These are phyloP conservation scores for Athripsodes cinereus DNA, from an alignment of 2,888 invertebrate genomes.

Conservation along the genomic window DNA sequence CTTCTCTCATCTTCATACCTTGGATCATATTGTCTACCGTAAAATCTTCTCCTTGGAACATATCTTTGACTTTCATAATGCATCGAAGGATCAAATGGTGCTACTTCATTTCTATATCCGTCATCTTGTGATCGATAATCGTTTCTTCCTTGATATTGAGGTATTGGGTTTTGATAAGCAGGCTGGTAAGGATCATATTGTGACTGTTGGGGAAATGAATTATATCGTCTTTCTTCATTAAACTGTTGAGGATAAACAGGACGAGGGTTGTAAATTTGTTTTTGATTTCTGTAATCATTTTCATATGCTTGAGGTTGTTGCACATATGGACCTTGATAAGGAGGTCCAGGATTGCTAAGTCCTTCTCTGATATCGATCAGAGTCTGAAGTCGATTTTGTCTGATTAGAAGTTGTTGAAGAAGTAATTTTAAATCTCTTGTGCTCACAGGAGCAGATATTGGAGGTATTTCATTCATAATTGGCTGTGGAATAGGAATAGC, in stretches of 20 bases:
- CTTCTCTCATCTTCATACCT: conserved; percentile 41
- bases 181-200: conserved; percentile 41
- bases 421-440: conserved; percentile 64
- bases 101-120: conserved; percentile 39
- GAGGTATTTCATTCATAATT: conserved; percentile 49
- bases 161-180: conserved; percentile 32
- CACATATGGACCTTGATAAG: conserved; percentile 33
- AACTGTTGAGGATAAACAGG: conserved; percentile 16
- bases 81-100: conserved; percentile 36
- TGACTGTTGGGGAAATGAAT: conserved; percentile 27
- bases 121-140: conserved; percentile 30
- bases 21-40: conserved; percentile 31
- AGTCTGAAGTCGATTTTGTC: conserved; percentile 56
- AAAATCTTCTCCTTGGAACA: conserved; percentile 40
- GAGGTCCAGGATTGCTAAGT: conserved; percentile 27
- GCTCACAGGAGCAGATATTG: conserved; percentile 63
- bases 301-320: conserved; percentile 28
- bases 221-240: conserved; percentile 33
- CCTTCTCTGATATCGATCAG: conserved; percentile 40
- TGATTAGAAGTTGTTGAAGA: conserved; percentile 57
- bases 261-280: conserved; percentile 18
- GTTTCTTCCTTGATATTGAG: conserved; percentile 28
- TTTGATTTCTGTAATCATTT: conserved; percentile 19
- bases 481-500: conserved; percentile 40
- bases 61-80: conserved; percentile 47